Conservation (phyloP, 2,797 vertebrate genomes). For the Garrulus glandarius region DNA sequence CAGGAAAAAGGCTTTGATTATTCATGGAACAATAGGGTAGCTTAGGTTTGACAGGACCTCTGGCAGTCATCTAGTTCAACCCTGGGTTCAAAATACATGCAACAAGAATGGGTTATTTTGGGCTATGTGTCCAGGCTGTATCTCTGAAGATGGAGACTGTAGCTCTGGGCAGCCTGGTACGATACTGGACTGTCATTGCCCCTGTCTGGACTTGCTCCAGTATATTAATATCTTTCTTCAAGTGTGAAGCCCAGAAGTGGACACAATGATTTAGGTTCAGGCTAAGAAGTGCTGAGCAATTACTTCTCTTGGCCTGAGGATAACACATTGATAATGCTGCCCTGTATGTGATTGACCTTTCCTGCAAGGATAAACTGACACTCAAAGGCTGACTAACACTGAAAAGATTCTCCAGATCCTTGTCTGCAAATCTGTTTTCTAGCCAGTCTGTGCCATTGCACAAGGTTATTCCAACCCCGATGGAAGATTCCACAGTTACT, state of each 20-base stretch:
- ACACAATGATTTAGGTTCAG: not conserved
- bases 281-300: not conserved
- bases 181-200: not conserved
- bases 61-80: not conserved
- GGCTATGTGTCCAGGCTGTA: not conserved
- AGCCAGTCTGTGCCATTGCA: not conserved
- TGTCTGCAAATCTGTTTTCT: not conserved
- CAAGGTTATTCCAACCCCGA: not conserved
- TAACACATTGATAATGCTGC: not conserved
- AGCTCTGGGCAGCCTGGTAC: not conserved
- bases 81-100: not conserved
- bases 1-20: not conserved
- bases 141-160: not conserved
- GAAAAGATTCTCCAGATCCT: not conserved
- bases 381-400: not conserved
- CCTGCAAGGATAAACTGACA: not conserved
- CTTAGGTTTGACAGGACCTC: not conserved
- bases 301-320: not conserved
- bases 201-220: not conserved
- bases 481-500: not conserved
- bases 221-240: not conserved
- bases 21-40: not conserved
- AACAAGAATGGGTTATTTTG: not conserved
- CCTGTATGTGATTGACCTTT: not conserved
- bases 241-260: not conserved